Evolutionary conservation across 1,140 invertebrate species (phyloP).

Genomic region (Aphidius ervi): DNA sequence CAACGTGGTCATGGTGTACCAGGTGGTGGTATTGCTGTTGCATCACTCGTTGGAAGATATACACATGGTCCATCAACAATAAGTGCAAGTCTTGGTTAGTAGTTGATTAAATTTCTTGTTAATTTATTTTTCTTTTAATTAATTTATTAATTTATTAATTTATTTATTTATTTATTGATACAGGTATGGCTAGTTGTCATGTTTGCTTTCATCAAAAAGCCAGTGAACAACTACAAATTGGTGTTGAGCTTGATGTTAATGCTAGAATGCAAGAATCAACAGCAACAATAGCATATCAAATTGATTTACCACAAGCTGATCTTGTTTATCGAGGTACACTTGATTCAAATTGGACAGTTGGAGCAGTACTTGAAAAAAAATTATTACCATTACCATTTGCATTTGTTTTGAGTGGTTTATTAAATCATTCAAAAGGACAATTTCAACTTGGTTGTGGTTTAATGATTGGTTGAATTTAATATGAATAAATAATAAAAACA

Average conservation of each 20-base stretch:
- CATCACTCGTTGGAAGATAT: constrained; percentile 80
- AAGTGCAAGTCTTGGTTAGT: constrained; percentile 43
- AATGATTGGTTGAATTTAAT: constrained; percentile 69
- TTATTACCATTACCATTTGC: constrained; percentile 89
- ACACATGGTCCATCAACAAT: constrained; percentile 46
- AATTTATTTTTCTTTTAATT: background rate
- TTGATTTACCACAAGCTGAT: constrained; percentile 94
- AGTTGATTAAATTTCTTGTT: background rate
- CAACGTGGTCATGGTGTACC: constrained; percentile 83
- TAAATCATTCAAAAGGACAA: constrained; percentile 88
- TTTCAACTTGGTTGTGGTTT: constrained; percentile 84
- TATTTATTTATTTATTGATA: background rate
- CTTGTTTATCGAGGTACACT: constrained; percentile 90
- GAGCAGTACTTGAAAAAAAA: constrained; percentile 91
- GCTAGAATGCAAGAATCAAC: constrained; percentile 83
- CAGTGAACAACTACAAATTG: constrained; percentile 83
- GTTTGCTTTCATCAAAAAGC: constrained; percentile 93
- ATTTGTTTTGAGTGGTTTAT: constrained; percentile 84
- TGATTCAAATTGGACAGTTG: constrained; percentile 94
- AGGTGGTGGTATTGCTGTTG: constrained; percentile 79
- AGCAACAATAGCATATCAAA: constrained; percentile 92
- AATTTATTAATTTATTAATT: no score
- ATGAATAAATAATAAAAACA: constrained; percentile 10
- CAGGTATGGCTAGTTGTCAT: constrained; percentile 75
- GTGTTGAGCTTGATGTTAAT: constrained; percentile 83